A percentile compares a stretch with the other conserved stretches of the same genome.
These are phyloP conservation scores for Aphelenchoides avenae DNA, from an alignment of 1,140 invertebrate species.

Conservation along the genomic window DNA sequence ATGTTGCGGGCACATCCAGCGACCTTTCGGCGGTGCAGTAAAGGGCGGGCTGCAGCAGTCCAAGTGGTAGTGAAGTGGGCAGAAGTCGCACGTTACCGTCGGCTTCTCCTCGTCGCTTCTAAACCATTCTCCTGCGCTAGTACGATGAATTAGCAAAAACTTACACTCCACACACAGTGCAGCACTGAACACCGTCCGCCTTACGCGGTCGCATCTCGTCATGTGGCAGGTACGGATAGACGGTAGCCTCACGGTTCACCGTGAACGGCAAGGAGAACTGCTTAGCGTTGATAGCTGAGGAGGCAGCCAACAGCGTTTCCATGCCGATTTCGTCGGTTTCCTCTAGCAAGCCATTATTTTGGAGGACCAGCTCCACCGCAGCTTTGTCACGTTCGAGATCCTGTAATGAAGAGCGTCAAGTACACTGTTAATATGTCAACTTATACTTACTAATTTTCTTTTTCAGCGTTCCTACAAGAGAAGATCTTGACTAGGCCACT, in stretches of 20 bases:
- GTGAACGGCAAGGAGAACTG: conserved; percentile 16
- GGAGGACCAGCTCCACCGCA: not conserved
- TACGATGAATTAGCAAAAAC: not conserved
- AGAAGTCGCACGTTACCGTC: conserved; percentile 86
- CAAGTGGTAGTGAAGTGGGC: conserved; percentile 79
- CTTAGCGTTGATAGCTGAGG: conserved; percentile 21
- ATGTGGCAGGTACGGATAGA: conserved; percentile 18
- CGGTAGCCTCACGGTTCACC: conserved; percentile 24
- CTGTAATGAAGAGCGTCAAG: conserved; percentile 14
- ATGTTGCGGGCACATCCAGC: conserved; percentile 96
- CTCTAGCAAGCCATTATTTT: not conserved
- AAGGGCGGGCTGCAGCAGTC: conserved; percentile 89
- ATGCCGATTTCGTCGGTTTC: not conserved
- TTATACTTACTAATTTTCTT: too few species aligned
- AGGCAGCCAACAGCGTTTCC: conserved; percentile 8
- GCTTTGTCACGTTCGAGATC: conserved; percentile 6
- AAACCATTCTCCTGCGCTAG: conserved; percentile 50
- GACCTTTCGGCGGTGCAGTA: conserved; percentile 74
- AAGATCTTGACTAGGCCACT: not conserved
- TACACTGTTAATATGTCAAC: too few species aligned
- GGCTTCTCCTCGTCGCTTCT: conserved; percentile 76
- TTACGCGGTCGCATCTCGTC: conserved; percentile 19
- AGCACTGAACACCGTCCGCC: conserved; percentile 1
- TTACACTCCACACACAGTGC: conserved; percentile 27
- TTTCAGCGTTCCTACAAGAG: not conserved